These are phyloP conservation scores for Drosophila nigrodunni DNA, from an alignment of 1,140 invertebrate genomes.

Conservation along the genomic window DNA sequence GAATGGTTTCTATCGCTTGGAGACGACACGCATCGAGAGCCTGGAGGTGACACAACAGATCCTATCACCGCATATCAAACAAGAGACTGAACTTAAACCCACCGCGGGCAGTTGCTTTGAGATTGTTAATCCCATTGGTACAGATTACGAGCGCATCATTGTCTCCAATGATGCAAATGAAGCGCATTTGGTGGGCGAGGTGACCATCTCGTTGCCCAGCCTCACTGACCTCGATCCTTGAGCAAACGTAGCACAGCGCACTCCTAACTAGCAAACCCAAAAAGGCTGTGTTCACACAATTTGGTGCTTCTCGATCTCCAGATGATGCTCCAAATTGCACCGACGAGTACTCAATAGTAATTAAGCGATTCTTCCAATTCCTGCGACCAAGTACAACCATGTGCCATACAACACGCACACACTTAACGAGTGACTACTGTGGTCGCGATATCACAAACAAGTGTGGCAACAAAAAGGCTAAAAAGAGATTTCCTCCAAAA, in stretches of 20 bases:
- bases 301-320: slow-evolving; percentile 2
- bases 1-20: slow-evolving; percentile 90
- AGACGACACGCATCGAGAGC: slow-evolving; percentile 91
- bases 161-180: slow-evolving; percentile 75
- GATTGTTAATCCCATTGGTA: slow-evolving; percentile 67
- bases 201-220: slow-evolving; percentile 74
- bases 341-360: slow-evolving; percentile 34
- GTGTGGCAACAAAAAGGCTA: not conserved
- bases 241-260: not conserved
- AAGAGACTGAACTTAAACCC: slow-evolving; percentile 32
- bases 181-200: slow-evolving; percentile 66
- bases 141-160: slow-evolving; percentile 64
- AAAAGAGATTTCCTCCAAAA: too few relatives aligned
- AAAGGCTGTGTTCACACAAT: slow-evolving; percentile 34
- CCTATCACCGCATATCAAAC: slow-evolving; percentile 73
- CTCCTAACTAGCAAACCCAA: not conserved
- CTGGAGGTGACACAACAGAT: slow-evolving; percentile 90
- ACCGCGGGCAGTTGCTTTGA: slow-evolving; percentile 60
- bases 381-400: slow-evolving; percentile 13
- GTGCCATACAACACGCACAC: slow-evolving; percentile 26
- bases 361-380: slow-evolving; percentile 19
- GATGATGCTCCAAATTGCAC: slow-evolving; percentile 9
- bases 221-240: slow-evolving; percentile 24
- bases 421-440: slow-evolving; percentile 4
- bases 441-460: not conserved